Evolutionary conservation across 2,888 invertebrate genomes (phyloP).

Genomic region (Pimpla rufipes): DNA sequence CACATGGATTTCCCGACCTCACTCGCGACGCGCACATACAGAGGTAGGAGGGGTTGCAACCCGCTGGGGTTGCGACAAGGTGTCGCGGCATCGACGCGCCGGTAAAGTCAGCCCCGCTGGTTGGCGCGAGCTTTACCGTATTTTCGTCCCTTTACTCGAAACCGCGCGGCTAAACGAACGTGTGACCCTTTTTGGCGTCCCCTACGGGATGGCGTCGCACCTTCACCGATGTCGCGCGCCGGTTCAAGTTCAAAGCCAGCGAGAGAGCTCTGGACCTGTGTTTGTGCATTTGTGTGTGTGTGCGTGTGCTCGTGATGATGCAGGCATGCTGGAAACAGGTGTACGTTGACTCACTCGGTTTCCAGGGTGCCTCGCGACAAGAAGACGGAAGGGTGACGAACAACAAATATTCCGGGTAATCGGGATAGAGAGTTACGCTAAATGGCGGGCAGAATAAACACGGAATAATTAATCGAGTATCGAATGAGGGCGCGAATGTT

Average conservation of each 20-base stretch:
- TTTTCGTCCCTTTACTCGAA: slow-evolving; percentile 30
- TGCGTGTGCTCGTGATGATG: too few species aligned
- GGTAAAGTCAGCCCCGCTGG: not conserved
- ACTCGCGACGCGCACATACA: not conserved
- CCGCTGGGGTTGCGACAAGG: not conserved
- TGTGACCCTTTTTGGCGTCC: slow-evolving; percentile 5
- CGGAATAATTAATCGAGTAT: slow-evolving; percentile 46
- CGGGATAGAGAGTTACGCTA: not conserved
- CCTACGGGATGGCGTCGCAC: not conserved
- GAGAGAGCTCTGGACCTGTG: not conserved
- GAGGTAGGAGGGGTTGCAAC: not conserved
- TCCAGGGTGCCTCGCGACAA: not conserved
- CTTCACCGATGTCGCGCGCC: not conserved
- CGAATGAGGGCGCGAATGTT: not conserved
- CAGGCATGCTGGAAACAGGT: too few species aligned
- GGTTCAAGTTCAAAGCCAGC: slow-evolving; percentile 23
- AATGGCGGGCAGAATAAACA: slow-evolving; percentile 22
- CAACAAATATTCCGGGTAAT: slow-evolving; percentile 34
- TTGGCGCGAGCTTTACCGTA: slow-evolving; percentile 17
- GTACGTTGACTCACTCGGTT: too few species aligned
- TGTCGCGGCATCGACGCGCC: slow-evolving; percentile 17
- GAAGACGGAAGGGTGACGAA: slow-evolving; percentile 11
- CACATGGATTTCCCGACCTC: slow-evolving; percentile 33
- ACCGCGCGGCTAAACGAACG: slow-evolving; percentile 29
- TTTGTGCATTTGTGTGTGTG: too few species aligned